Conservation (phyloP, 2,113 vertebrate species). For the Chloropsis cyanopogon region DNA sequence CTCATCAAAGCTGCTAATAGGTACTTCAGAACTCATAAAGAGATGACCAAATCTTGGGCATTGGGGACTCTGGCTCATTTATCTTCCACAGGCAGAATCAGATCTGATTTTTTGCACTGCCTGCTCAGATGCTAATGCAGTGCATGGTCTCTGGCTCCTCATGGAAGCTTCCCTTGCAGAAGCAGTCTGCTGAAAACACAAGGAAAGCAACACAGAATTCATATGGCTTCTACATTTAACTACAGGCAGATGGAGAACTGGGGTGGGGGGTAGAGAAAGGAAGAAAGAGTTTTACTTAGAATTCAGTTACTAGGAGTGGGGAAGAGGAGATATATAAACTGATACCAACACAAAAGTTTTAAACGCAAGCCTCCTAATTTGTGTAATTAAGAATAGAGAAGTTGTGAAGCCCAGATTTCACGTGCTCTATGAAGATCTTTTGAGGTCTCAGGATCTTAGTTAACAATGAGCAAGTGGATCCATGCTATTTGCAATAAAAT, state of each 20-base stretch:
- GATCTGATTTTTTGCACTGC: constrained; percentile 77
- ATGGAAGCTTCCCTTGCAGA: constrained; percentile 43
- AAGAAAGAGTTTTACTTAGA: background rate
- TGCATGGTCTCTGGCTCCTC: constrained; percentile 44
- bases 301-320: background rate
- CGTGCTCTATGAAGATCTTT: background rate
- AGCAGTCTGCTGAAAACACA: constrained; percentile 9
- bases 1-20: constrained; percentile 83
- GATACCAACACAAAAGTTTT: background rate
- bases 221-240: background rate
- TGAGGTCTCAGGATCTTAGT: background rate
- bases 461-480: background rate
- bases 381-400: background rate
- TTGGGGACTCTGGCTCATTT: constrained; percentile 76
- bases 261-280: background rate
- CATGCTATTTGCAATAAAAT: background rate
- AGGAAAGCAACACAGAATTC: constrained; percentile 8
- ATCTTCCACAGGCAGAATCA: constrained; percentile 78
- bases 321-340: background rate
- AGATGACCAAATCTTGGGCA: constrained; percentile 79
- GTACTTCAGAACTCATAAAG: constrained; percentile 84
- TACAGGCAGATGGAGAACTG: background rate
- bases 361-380: background rate
- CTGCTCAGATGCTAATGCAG: constrained; percentile 62
- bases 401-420: background rate